phyloP scores from a whole-genome alignment of 2,113 vertebrate species.

The Tupaia tana region DNA sequence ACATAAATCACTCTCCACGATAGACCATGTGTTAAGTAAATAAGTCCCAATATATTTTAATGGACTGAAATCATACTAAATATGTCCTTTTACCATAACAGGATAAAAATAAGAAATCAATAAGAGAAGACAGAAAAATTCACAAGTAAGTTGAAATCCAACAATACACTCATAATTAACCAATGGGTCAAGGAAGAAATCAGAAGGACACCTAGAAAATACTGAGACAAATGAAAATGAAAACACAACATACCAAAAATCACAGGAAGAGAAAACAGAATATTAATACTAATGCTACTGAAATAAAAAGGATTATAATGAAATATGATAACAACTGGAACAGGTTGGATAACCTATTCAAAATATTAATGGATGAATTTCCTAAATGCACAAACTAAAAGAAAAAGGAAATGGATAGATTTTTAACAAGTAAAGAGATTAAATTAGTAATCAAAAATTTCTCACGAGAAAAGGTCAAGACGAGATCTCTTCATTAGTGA shows the following conservation, averaged over 20 bases:
- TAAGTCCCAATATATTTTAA: neutral
- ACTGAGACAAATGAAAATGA: neutral
- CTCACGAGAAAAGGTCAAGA: neutral
- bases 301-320: neutral
- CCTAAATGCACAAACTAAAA: neutral
- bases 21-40: neutral
- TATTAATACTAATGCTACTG: neutral
- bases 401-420: constrained; percentile 11
- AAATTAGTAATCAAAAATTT: constrained; percentile 9
- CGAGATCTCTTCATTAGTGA: neutral
- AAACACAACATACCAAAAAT: neutral
- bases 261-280: neutral
- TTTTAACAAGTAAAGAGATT: neutral
- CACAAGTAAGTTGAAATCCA: neutral
- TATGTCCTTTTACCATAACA: neutral
- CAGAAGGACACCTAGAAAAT: neutral
- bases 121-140: neutral
- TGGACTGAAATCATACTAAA: neutral
- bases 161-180: neutral
- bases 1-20: neutral
- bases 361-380: neutral
- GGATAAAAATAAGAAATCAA: constrained; percentile 40
- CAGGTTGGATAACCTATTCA: neutral
- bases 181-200: neutral
- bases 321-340: neutral